Evolutionary conservation across 2,888 invertebrate species (phyloP).

Genomic region (Pycnomerus fuliginosus): DNA sequence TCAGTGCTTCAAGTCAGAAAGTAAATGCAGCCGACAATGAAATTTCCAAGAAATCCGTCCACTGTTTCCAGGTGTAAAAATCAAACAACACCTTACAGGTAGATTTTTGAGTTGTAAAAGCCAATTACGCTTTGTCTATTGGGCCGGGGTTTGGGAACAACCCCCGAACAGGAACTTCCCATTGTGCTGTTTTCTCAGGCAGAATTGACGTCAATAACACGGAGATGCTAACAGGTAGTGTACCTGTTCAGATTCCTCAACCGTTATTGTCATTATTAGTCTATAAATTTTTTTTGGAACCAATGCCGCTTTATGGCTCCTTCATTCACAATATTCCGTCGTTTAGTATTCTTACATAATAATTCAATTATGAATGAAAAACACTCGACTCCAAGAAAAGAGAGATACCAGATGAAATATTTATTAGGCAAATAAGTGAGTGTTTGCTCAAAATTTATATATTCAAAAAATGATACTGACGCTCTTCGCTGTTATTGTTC

Average conservation of each 20-base stretch:
- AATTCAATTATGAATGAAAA: no score
- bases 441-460: no score
- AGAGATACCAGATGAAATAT: no score
- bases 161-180: slow-evolving; percentile 16
- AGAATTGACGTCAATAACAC: slow-evolving; percentile 23
- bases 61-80: slow-evolving; percentile 25
- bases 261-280: no score
- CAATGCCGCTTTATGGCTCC: no score
- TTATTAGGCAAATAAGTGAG: no score
- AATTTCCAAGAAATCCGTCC: slow-evolving; percentile 20
- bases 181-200: slow-evolving; percentile 19
- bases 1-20: slow-evolving; percentile 12
- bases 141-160: slow-evolving; percentile 9
- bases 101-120: slow-evolving; percentile 23
- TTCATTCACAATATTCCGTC: no score
- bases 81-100: slow-evolving; percentile 25
- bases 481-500: no score
- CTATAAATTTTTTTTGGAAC: no score
- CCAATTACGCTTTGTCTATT: slow-evolving; percentile 16
- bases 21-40: slow-evolving; percentile 19
- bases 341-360: no score
- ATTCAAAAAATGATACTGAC: no score
- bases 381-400: no score
- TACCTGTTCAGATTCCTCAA: slow-evolving; percentile 18
- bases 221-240: slow-evolving; percentile 21